Conservation (phyloP, 2,797 vertebrate species). For the Premnoplex brunnescens region DNA sequence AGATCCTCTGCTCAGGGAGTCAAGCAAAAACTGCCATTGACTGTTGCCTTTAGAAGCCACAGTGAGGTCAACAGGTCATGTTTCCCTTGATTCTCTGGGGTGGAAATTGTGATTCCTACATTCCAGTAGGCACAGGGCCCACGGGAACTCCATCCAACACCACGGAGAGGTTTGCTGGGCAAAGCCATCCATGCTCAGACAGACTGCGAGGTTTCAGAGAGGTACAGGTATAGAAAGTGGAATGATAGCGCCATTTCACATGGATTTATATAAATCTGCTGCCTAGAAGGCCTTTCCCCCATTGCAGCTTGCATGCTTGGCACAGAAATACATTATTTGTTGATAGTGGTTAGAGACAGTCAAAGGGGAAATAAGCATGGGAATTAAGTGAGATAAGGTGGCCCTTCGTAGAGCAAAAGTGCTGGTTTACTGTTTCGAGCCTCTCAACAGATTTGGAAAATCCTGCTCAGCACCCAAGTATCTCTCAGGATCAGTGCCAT, state of each 20-base stretch:
- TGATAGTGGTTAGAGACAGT: background rate
- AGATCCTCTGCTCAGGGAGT: background rate
- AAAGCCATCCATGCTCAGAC: background rate
- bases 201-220: background rate
- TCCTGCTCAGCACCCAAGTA: background rate
- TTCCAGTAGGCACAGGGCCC: accelerated
- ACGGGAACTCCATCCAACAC: background rate
- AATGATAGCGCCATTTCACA: background rate
- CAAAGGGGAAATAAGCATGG: background rate
- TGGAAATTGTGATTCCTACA: background rate
- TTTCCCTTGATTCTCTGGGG: background rate
- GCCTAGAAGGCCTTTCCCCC: background rate
- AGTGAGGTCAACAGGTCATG: background rate
- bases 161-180: background rate
- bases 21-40: background rate
- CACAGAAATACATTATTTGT: background rate
- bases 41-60: background rate
- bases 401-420: background rate
- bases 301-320: background rate
- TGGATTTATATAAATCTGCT: background rate
- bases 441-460: background rate
- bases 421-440: background rate
- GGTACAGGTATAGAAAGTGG: background rate
- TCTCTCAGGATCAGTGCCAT: background rate
- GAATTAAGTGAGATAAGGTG: background rate